Conservation (phyloP, 1,140 invertebrate genomes). For the Nasonia giraulti region DNA sequence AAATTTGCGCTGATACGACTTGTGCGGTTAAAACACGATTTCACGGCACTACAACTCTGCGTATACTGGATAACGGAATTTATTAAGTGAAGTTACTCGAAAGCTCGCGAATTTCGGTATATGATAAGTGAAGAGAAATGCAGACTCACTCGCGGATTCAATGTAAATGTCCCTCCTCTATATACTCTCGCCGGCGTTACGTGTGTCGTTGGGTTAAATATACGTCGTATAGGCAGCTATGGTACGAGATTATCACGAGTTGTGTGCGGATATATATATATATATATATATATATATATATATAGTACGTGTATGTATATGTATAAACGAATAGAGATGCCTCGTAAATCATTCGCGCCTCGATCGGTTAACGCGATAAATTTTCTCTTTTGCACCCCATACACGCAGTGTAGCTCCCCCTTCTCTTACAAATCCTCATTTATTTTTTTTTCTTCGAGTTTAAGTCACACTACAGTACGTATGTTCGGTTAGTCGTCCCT, state of each 20-base stretch:
- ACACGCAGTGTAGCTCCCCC: not conserved
- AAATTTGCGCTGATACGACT: no score
- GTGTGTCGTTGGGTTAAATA: constrained; percentile 36
- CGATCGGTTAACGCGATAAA: constrained; percentile 47
- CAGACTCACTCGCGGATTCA: constrained; percentile 20
- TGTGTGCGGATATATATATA: constrained; percentile 44
- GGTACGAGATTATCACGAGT: constrained; percentile 51
- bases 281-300: constrained; percentile 14
- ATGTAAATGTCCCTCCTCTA: constrained; percentile 19
- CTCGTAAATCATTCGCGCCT: constrained; percentile 47
- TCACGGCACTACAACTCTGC: no score
- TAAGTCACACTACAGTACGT: constrained; percentile 68
- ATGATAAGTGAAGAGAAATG: not conserved
- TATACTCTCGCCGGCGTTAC: not conserved
- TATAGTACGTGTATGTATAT: not conserved
- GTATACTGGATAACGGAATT: no score
- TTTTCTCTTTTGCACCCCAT: not conserved
- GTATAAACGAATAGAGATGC: constrained; percentile 43
- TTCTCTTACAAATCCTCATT: constrained; percentile 29
- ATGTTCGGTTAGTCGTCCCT: constrained; percentile 58
- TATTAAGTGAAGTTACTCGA: no score
- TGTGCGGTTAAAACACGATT: no score
- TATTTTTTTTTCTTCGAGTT: constrained; percentile 46
- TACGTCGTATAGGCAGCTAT: constrained; percentile 52
- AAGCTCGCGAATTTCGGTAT: no score